Percentiles rank a stretch among this genome's conserved stretches.
These are phyloP conservation scores for Tetrax tetrax DNA, from an alignment of 2,113 vertebrate species.

Conservation along the genomic window DNA sequence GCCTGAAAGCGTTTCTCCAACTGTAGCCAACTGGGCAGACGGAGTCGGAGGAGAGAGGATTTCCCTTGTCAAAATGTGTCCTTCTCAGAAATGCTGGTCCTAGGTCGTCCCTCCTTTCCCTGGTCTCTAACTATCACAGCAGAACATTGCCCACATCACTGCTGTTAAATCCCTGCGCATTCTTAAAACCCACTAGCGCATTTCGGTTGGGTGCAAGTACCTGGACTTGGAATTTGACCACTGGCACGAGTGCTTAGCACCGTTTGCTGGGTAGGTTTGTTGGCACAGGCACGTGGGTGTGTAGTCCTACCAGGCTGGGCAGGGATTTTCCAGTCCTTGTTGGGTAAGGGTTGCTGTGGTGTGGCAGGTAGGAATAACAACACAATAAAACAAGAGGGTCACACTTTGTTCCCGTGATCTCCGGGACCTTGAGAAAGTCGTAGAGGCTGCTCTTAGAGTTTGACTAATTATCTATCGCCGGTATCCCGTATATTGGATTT, in stretches of 20 bases:
- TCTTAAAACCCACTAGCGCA: not conserved
- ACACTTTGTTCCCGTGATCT: not conserved
- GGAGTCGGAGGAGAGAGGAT: not conserved
- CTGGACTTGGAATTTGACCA: conserved; percentile 21
- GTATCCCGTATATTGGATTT: not conserved
- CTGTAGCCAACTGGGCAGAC: not conserved
- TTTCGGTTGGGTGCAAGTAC: not conserved
- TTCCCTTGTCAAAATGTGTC: not conserved
- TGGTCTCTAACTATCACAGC: not conserved
- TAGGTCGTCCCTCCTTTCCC: not conserved
- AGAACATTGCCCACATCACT: not conserved
- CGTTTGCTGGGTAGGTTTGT: conserved; percentile 25
- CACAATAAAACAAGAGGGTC: not conserved
- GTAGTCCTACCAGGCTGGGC: not conserved
- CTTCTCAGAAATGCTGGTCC: not conserved
- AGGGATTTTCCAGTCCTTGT: conserved; percentile 55
- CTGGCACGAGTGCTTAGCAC: not conserved
- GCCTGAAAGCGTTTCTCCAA: not conserved
- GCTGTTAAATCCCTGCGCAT: not conserved
- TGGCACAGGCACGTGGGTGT: not conserved
- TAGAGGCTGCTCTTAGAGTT: not conserved
- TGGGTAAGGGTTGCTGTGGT: not conserved
- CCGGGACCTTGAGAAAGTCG: not conserved
- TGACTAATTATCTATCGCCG: not conserved
- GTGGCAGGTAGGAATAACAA: not conserved